These are phyloP conservation scores for Chaenodraco wilsoni DNA, from an alignment of 2,797 vertebrate genomes.

Conservation along the genomic window DNA sequence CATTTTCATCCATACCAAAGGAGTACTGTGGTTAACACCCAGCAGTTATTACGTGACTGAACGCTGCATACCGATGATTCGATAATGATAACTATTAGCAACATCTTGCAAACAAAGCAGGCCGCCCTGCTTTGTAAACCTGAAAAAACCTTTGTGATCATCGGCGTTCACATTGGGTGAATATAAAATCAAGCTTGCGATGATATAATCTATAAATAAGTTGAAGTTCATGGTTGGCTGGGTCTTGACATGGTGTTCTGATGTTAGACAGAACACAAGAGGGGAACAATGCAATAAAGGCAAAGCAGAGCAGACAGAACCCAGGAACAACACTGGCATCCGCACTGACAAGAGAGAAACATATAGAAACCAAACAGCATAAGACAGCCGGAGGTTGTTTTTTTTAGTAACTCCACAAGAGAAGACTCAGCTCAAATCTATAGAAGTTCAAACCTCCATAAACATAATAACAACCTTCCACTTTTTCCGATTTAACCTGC, in stretches of 20 bases:
- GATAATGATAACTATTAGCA: slow-evolving; percentile 10
- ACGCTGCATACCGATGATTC: slow-evolving; percentile 1
- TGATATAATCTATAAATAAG: slow-evolving; percentile 33
- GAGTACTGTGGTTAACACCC: slow-evolving; percentile 6
- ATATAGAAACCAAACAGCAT: slow-evolving; percentile 5
- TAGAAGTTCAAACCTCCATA: slow-evolving; percentile 16
- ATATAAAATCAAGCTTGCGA: background rate
- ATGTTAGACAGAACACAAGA: slow-evolving; percentile 30
- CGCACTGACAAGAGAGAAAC: background rate
- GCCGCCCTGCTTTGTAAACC: background rate
- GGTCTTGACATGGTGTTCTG: slow-evolving; percentile 19
- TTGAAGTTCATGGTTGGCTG: slow-evolving; percentile 3
- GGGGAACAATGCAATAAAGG: background rate
- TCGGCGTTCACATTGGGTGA: background rate
- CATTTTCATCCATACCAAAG: background rate
- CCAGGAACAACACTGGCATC: slow-evolving; percentile 28
- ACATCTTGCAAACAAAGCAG: background rate
- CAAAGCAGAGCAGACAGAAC: slow-evolving; percentile 5
- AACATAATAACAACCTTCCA: background rate
- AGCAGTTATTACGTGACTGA: background rate
- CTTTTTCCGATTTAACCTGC: background rate
- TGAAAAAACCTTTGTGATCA: slow-evolving; percentile 1
- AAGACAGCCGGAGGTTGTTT: background rate
- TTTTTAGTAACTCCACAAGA: background rate
- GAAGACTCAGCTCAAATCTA: slow-evolving; percentile 8